These are phyloP conservation scores for Tupaia tana DNA, from an alignment of 2,113 vertebrate species.

Conservation along the genomic window DNA sequence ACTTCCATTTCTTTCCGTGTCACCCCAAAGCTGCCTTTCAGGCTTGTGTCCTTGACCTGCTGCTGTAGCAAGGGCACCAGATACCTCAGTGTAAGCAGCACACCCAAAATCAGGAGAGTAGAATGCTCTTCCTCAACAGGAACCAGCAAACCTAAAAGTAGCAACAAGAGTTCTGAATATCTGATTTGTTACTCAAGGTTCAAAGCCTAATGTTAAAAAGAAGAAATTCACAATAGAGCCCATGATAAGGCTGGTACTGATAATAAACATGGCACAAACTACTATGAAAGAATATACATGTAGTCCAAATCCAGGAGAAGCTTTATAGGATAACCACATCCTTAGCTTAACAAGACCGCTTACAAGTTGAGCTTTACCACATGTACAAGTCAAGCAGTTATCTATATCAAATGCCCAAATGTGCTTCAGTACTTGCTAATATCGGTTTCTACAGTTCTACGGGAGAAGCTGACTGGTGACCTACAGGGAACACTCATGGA, in stretches of 20 bases:
- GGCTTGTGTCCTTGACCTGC: constrained; percentile 95
- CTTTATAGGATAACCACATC: accelerated
- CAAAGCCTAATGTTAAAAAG: accelerated
- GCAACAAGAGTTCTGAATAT: neutral
- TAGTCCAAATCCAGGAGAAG: too few relatives aligned
- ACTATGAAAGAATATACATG: accelerated
- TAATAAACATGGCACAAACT: accelerated
- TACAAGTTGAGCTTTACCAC: neutral
- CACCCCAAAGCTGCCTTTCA: constrained; percentile 98
- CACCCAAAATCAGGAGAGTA: constrained; percentile 94
- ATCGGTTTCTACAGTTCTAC: accelerated
- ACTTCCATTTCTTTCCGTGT: constrained; percentile 96
- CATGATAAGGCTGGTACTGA: accelerated
- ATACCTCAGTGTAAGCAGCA: constrained; percentile 95
- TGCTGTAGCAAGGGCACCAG: constrained; percentile 96
- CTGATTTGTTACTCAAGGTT: accelerated
- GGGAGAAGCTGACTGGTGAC: neutral
- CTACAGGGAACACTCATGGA: neutral
- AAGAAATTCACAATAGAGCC: too few relatives aligned
- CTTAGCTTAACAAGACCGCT: too few relatives aligned
- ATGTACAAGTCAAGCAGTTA: too few relatives aligned
- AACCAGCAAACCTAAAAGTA: constrained; percentile 90
- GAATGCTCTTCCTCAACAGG: constrained; percentile 93
- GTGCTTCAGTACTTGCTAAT: accelerated
- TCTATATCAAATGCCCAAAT: accelerated